phyloP scores from a whole-genome alignment of 2,888 invertebrate species.

The Quadroppia sp. region DNA sequence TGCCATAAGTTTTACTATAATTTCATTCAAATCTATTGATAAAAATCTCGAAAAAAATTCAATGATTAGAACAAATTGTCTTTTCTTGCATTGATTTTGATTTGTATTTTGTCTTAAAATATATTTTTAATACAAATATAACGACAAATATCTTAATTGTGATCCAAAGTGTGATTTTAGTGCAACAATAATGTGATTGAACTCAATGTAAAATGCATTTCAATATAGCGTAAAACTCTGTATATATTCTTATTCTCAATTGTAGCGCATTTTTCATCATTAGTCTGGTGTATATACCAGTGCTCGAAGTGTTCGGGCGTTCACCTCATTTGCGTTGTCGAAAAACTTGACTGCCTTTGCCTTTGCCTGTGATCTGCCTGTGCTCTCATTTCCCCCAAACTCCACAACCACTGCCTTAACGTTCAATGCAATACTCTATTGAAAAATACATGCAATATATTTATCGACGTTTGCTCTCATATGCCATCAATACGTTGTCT shows the following conservation, averaged over 20 bases:
- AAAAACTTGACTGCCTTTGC: slow-evolving; percentile 5
- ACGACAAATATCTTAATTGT: background rate
- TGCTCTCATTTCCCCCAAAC: slow-evolving; percentile 7
- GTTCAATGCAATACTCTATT: too few species aligned
- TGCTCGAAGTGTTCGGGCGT: slow-evolving; percentile 15
- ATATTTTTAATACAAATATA: too few species aligned
- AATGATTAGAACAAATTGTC: too few species aligned
- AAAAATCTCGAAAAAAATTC: too few species aligned
- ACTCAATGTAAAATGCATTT: background rate
- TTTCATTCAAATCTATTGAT: too few species aligned
- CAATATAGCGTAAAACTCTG: background rate
- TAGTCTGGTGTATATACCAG: background rate
- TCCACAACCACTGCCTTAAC: too few species aligned
- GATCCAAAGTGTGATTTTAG: background rate
- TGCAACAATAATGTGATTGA: slow-evolving; percentile 7
- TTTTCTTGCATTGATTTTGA: too few species aligned
- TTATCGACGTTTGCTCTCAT: too few species aligned
- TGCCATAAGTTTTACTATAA: too few species aligned
- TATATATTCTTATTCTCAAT: slow-evolving; percentile 18
- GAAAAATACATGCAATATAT: too few species aligned
- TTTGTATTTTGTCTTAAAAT: too few species aligned
- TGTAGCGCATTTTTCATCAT: slow-evolving; percentile 26
- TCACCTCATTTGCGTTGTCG: slow-evolving; percentile 32
- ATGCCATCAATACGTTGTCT: too few species aligned
- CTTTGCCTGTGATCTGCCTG: background rate